Base-by-base conservation (phyloP, 2,888 invertebrate species). In the Caenorhabditis becei region DNA sequence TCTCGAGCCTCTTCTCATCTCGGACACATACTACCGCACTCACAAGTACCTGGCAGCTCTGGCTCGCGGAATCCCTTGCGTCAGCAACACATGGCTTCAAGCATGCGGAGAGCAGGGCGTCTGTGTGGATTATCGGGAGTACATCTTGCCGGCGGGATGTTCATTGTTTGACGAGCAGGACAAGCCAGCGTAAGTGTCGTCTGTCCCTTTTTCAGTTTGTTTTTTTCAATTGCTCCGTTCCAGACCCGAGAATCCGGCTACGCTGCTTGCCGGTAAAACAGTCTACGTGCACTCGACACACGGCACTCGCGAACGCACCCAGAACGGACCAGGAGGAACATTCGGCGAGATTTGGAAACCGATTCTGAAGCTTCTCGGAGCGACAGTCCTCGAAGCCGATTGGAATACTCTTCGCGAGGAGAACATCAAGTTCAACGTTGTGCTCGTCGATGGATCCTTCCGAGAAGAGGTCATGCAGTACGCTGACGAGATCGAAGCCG, bases 21-120 rank as follows among this genome's bases (percentile, higher is more conserved):
- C 95, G 0, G 94, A 95, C 10, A 93, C 94, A 18, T 94, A 94
- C 49, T 95, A 94, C 86, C 92, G 94, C 67, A 95, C 95, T 0
- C 94, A 94, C 11, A 95, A 95, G 90, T 95, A 94, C 91, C 93
- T 95, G 85, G 93, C 94, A 84, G 94, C 94, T 84, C 91, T 95
- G 49, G 94, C 95, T 0, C 93, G 93, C 1, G 94, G 94, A 77
- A 93, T 95, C 58, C 93, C 93, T 1, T 93, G 94, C 7, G 92
- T 95, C 4, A 94, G 94, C 53, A 94, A 95, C 91, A 93, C 93
- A 72, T 95, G 95, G 95, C 93, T 95, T 66, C 93, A 94, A 35
- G 92, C 93, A 84, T 94, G 94, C 87, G 94, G 94, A 2, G 59
- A 80, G 18, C 20, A 87, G 81, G 84, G 86, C 20, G 74, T 78